phyloP scores from a whole-genome alignment of 1,140 invertebrate species.

The Proctacanthus coquilletti region DNA sequence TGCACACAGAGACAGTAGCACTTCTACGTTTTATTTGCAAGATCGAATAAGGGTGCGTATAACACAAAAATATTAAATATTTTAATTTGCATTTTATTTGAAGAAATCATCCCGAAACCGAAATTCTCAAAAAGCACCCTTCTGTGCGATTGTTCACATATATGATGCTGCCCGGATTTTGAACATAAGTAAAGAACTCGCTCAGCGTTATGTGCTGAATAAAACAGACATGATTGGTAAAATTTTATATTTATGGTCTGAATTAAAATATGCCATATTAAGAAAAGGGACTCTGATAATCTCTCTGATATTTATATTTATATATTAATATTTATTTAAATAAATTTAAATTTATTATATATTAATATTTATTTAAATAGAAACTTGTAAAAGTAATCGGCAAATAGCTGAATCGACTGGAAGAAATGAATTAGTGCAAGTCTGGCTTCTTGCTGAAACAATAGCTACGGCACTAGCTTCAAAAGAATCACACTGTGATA shows the following conservation, averaged over 20 bases:
- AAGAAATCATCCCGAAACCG: not conserved
- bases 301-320: no score
- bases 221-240: slow-evolving; percentile 35
- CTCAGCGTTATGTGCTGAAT: slow-evolving; percentile 66
- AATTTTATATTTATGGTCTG: no score
- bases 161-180: slow-evolving; percentile 68
- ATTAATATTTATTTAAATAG: slow-evolving; percentile 27
- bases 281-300: no score
- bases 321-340: no score
- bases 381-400: no score
- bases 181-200: slow-evolving; percentile 60
- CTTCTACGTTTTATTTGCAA: slow-evolving; percentile 67
- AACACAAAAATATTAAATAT: slow-evolving; percentile 8
- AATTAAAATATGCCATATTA: no score
- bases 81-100: no score
- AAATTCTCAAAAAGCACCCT: slow-evolving; percentile 30
- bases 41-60: slow-evolving; percentile 43
- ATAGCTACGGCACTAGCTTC: slow-evolving; percentile 41
- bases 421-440: slow-evolving; percentile 66
- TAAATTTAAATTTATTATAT: slow-evolving; percentile 1
- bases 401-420: slow-evolving; percentile 52
- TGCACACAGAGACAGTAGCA: slow-evolving; percentile 35
- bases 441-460: slow-evolving; percentile 66
- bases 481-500: slow-evolving; percentile 19
- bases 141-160: slow-evolving; percentile 48